Evolutionary conservation across 2,113 vertebrate species (phyloP).

Genomic region (Acanthochromis polyacanthus): DNA sequence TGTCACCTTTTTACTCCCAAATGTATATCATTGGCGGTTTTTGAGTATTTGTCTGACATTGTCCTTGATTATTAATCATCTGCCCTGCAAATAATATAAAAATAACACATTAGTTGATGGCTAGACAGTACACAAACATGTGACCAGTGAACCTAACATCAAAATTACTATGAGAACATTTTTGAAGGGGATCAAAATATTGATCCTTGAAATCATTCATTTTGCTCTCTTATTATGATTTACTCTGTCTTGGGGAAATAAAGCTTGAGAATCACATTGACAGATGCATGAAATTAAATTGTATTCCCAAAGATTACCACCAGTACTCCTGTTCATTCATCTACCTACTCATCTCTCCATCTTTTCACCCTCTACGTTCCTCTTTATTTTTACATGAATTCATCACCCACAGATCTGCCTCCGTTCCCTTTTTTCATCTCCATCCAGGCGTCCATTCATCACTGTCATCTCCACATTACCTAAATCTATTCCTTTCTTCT

Average conservation of each 20-base stretch:
- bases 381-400: constrained; percentile 28
- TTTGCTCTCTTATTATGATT: not conserved
- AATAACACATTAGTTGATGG: not conserved
- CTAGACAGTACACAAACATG: not conserved
- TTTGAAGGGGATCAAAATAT: not conserved
- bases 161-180: not conserved
- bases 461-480: constrained; percentile 17
- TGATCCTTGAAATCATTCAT: not conserved
- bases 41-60: too few species aligned
- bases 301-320: not conserved
- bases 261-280: not conserved
- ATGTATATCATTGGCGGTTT: too few species aligned
- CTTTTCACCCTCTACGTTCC: constrained; percentile 14
- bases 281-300: not conserved
- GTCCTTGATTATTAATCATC: too few species aligned
- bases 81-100: too few species aligned
- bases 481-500: constrained; percentile 12
- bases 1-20: too few species aligned
- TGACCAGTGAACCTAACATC: not conserved
- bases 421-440: constrained; percentile 11
- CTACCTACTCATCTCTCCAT: constrained; percentile 26
- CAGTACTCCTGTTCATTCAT: constrained; percentile 47
- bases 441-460: constrained; percentile 34
- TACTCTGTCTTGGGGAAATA: too few species aligned
- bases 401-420: constrained; percentile 10